Evolutionary conservation across 2,888 invertebrate genomes (phyloP), one percentile per base, ranked within the genome.

Genomic region (Leptopilina myrica): DNA sequence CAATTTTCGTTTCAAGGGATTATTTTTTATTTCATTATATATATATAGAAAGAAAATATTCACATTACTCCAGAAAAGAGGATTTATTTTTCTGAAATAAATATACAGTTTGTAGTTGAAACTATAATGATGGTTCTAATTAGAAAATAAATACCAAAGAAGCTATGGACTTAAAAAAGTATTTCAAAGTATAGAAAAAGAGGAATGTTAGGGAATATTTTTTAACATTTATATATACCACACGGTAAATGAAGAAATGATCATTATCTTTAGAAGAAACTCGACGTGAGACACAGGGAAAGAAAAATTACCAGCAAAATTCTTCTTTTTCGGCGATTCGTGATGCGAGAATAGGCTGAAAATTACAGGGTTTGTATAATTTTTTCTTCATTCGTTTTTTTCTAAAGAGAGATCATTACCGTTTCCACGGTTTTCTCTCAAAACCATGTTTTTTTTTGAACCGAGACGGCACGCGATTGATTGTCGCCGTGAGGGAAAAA

Each of bases 261-360:
- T 49, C 49, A 49, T 49, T 49, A 49, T 49, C 49, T 49, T 20
- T 49, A 59, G 15, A 15, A 15, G 62, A 62, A 62, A 62, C 62
- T 8, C 20, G 20, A n/a, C 15, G 43, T 43, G 59, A n/a, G 59
- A 59, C n/a, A 59, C 8, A 43, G 43, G 43, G 12, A 49, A 49
- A 49, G 1, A 49, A 49, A 59, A 15, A 59, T 59, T 59, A 12
- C 26, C 26, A 20, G 20, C 59, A 59, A 5, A 15, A 59, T 6
- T 59, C 59, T n/a, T n/a, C 20, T 62, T 20, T 43, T 43, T 43
- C 43, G 62, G 20, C n/a, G 6, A 20, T 80, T 81, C 79, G 82
- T 83, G 83, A 80, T 80, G 33, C 33, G 80, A 66, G 49, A 73
- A 73, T 33, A 73, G 56, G 56, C 26, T 33, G 56, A 26, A 56